These are phyloP conservation scores for Pardalotus punctatus DNA, from an alignment of 2,113 vertebrate species.

Conservation along the genomic window DNA sequence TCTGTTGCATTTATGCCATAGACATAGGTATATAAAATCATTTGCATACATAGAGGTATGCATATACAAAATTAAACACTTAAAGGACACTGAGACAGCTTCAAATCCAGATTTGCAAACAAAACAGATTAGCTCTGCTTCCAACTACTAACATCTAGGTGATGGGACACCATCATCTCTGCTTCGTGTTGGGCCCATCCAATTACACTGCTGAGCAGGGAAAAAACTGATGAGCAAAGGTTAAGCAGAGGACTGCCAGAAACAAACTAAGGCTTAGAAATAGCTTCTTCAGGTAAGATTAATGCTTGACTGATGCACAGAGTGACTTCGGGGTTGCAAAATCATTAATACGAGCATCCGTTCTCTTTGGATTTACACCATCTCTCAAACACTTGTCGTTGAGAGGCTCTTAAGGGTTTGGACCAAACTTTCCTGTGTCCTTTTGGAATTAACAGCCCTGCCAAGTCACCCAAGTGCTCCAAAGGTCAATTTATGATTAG, in stretches of 20 bases:
- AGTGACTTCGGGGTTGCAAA: neutral
- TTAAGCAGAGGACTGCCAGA: constrained; percentile 7
- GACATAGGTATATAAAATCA: neutral
- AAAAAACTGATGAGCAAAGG: neutral
- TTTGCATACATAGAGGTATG: neutral
- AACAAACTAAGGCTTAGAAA: constrained; percentile 1
- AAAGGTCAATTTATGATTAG: constrained; percentile 43
- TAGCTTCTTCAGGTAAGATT: neutral
- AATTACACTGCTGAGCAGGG: neutral
- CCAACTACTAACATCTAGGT: neutral
- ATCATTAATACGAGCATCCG: neutral
- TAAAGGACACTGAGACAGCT: neutral
- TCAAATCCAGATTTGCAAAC: neutral
- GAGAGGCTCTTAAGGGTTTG: neutral
- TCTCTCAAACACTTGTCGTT: neutral
- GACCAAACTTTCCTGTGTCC: neutral
- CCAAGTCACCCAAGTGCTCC: neutral
- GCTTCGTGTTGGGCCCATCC: neutral
- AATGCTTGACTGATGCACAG: neutral
- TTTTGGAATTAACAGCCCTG: neutral
- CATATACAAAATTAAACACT: neutral
- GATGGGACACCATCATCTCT: neutral
- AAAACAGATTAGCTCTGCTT: neutral
- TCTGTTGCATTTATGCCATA: neutral
- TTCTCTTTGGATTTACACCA: neutral